Conservation (phyloP, 2,113 vertebrate genomes). For the Eleginops maclovinus region DNA sequence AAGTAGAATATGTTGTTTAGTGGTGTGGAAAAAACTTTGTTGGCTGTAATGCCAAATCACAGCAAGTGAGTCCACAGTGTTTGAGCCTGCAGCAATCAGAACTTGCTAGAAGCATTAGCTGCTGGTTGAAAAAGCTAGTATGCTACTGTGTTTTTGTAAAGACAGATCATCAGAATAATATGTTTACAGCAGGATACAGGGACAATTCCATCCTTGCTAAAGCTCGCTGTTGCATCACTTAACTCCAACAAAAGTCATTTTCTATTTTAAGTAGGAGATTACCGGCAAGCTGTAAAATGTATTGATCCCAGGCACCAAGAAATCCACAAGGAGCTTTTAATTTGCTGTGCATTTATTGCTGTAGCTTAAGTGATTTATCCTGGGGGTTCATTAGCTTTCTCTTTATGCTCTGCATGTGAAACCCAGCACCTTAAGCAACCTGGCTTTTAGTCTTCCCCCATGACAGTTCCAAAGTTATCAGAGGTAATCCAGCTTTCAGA, state of each 20-base stretch:
- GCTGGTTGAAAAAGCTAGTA: constrained; percentile 47
- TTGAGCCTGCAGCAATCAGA: constrained; percentile 27
- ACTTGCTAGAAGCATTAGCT: constrained; percentile 13
- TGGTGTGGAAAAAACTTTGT: too few relatives aligned
- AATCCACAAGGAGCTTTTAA: constrained; percentile 70
- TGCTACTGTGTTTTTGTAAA: constrained; percentile 37
- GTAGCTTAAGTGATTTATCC: constrained; percentile 70
- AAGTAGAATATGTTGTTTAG: neutral
- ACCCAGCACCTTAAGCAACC: constrained; percentile 54
- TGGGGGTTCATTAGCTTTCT: constrained; percentile 68
- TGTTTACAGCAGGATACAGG: constrained; percentile 25
- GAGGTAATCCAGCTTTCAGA: constrained; percentile 64
- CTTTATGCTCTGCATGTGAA: constrained; percentile 46
- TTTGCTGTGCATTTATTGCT: constrained; percentile 76
- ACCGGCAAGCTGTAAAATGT: constrained; percentile 67
- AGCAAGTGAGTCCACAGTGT: neutral
- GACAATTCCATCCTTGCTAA: constrained; percentile 9
- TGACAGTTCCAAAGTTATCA: constrained; percentile 55
- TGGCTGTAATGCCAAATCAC: constrained; percentile 16
- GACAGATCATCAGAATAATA: constrained; percentile 22
- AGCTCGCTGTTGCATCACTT: constrained; percentile 25
- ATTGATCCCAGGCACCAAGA: constrained; percentile 60
- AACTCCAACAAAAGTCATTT: constrained; percentile 21
- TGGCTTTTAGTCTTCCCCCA: constrained; percentile 59
- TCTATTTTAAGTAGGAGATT: constrained; percentile 63